Base-by-base conservation (phyloP, 2,797 vertebrate species). In the Sebastes trivittatus region DNA sequence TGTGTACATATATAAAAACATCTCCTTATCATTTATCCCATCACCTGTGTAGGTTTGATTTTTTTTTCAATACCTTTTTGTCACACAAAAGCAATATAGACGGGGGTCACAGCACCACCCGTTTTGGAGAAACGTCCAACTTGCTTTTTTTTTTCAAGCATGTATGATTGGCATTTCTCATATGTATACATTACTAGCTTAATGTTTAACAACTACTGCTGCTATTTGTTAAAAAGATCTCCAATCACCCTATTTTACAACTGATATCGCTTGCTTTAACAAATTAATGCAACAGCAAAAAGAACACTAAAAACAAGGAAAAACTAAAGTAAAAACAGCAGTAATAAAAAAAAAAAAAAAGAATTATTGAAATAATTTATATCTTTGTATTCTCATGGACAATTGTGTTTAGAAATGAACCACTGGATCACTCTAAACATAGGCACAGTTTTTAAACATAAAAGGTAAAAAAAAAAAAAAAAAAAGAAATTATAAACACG, bases 381-480 rank as follows among this genome's bases (percentile, higher is more conserved):
- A 88, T 93, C 92, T 92, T 93, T 91, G 91, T 92, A 93, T 93
- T 92, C 84, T 91, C 77, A 89, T 88, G 89, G 88, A 93, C 86
- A 94, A 87, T 88, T 85, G 87, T 82, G 93, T 94, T 94, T 92
- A 94, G 91, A 93, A 87, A 91, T 90, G 86, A 95, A 75, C 93
- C 93, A 87, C 72, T 70, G 92, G 93, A 75, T 91, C 89, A 90
- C 83, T 94, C 94, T 92, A 94, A 93, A 94, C 93, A 91, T 93
- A 95, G 95, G 95, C 95, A 96, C 95, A 93, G 90, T 94, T 92
- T 88, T 85, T 69, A 68, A 56, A 64, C 22, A 46, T 10, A 83
- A 77, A 81, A 72, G 81, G 65, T 10, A 20, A 84, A 85, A 75
- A 66, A 82, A 72, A 88, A 83, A 46, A 30, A 36, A n/a, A 20